phyloP scores from a whole-genome alignment of 1,140 invertebrate genomes.

The Saccostrea glomerata region DNA sequence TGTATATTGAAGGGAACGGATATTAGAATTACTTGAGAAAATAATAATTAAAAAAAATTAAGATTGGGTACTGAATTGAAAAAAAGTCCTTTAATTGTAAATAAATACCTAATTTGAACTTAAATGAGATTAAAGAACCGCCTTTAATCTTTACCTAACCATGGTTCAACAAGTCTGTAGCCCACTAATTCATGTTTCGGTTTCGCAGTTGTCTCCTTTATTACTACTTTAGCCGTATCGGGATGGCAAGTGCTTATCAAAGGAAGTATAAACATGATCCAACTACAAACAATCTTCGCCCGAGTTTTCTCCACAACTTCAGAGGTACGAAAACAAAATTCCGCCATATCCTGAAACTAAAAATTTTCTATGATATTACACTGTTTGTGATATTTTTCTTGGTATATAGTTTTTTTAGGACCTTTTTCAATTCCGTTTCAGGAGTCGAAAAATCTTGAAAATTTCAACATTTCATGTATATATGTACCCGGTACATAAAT shows the following conservation, averaged over 20 bases:
- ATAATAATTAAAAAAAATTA: too few species aligned
- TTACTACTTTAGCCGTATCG: conserved; percentile 49
- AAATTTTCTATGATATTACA: neutral
- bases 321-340: neutral
- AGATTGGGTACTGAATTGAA: too few species aligned
- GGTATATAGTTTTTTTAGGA: too few species aligned
- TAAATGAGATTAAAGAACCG: too few species aligned
- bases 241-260: conserved; percentile 50
- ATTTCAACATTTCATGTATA: too few species aligned
- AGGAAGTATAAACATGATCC: conserved; percentile 45
- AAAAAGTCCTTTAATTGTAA: too few species aligned
- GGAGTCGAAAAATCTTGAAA: too few species aligned
- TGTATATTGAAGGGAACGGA: neutral
- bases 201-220: conserved; percentile 49
- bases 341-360: neutral
- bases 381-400: too few species aligned
- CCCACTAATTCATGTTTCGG: conserved; percentile 39
- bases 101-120: too few species aligned
- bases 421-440: too few species aligned
- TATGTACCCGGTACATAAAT: too few species aligned
- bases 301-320: conserved; percentile 4
- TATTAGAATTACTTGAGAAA: too few species aligned
- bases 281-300: conserved; percentile 39
- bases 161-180: conserved; percentile 43
- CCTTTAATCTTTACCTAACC: conserved; percentile 33